Evolutionary conservation across 2,113 vertebrate genomes (phyloP), one percentile per base, ranked within the genome.

Genomic region (Choloepus hoffmanni): DNA sequence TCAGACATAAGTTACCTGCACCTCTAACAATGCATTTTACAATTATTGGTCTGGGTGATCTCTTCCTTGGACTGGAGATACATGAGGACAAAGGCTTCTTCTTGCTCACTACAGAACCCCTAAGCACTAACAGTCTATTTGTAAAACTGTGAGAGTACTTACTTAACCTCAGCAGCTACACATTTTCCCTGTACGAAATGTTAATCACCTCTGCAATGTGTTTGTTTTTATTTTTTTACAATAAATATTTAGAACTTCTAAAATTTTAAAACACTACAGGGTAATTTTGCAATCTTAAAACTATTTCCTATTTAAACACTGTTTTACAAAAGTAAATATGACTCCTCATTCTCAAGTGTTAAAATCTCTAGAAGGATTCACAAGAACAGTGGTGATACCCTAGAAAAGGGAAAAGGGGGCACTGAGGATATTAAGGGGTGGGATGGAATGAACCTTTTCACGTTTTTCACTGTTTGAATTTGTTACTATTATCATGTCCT

Each of bases 11-110:
- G 23, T 81, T 79, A 62, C n/a, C 18, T 30, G 63, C 28, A 43
- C 23, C 28, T 74, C 45, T 58, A 94, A 94, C 58, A 76, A 89
- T 8, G 18, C 19, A 53, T 79, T 85, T 90, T 78, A 90, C 40
- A 90, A 50, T 84, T 63, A 72, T 16, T 78, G 24, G 26, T 72
- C 65, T 67, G 63, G 16, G 58, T 65, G 40, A 92, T 83, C 55
- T 73, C 45, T 68, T 24, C 18, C 77, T 88, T 60, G 19, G 33
- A 82, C 48, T 83, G 43, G 14, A 74, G 15, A 6, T 48, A 76
- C 26, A 28, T 48, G 73, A 76, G 24, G 43, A 48, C 40, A 76
- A 76, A 76, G 73, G 26, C 28, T 12, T 21, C 58, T 60, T 60
- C 58, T 60, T 21, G 58, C 58, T 60, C 21, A 23, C 58, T 60